These are phyloP conservation scores for Mionectes olivaceus DNA, from an alignment of 2,797 vertebrate genomes.

Conservation along the genomic window DNA sequence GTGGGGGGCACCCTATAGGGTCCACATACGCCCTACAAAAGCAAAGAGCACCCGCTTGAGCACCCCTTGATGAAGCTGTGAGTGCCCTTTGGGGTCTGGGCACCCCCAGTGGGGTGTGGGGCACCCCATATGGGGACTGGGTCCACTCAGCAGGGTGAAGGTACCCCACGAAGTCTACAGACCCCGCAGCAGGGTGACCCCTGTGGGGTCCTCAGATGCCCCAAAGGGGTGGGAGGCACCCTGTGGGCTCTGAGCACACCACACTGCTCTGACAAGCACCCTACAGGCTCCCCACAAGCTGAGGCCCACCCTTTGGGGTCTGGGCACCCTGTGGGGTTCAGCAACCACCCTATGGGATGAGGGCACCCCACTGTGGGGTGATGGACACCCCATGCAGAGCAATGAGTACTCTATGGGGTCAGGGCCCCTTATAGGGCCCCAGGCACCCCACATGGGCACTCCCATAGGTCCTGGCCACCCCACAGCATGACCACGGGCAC, in stretches of 20 bases:
- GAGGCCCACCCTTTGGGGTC: neutral
- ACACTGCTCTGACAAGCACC: neutral
- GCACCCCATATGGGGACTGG: neutral
- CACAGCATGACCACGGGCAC: neutral
- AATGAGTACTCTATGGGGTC: neutral
- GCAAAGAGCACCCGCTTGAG: neutral
- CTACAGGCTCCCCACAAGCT: neutral
- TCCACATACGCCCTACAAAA: neutral
- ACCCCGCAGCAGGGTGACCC: neutral
- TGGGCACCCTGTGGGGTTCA: neutral
- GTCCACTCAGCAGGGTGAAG: neutral
- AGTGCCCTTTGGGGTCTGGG: neutral
- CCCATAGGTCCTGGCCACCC: too few species aligned
- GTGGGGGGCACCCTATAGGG: neutral
- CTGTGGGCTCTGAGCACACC: neutral
- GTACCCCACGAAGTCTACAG: neutral
- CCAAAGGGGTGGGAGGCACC: neutral
- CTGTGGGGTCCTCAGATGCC: neutral
- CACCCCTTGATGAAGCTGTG: neutral
- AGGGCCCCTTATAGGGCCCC: neutral
- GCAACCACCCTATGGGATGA: neutral
- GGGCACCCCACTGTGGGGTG: neutral
- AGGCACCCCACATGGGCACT: fast-evolving
- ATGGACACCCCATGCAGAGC: neutral
- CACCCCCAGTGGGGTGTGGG: neutral